Evolutionary conservation across 2,797 vertebrate genomes (phyloP), one percentile per base, ranked within the genome.

Genomic region (Paguma larvata): DNA sequence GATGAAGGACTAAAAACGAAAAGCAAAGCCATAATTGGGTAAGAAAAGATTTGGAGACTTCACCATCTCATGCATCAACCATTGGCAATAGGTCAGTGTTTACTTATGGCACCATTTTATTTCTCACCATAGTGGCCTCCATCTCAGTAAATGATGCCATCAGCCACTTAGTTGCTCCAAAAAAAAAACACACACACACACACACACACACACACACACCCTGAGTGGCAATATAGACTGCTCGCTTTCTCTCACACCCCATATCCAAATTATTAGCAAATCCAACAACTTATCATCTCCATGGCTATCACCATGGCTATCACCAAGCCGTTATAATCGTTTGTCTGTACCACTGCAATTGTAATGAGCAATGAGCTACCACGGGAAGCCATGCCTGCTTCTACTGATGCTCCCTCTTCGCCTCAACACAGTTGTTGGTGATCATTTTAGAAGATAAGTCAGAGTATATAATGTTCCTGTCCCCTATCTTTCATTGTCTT

Each of bases 391-490:
- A 5, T 51, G 46, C 32, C 41, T 62, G 13, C 21, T 51, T 86
- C 48, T 41, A 41, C 21, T 59, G n/a, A 30, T 67, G 18, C 18
- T 79, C 7, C 12, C 30, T 62, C 32, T 14, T 65, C n/a, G 27
- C n/a, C 25, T 68, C 62, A 18, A 73, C 34, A 88, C 7, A 59
- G 32, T 53, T 67, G 19, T 83, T 38, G 32, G 41, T 56, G 32
- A 84, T 85, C 38, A 48, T 91, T 82, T 80, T 23, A 56, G 91
- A 83, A 92, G 25, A 62, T 67, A 72, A 93, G 85, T 72, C 38
- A 63, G 56, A 83, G 91, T 73, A 51, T 16, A 18, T 32, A 25
- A 70, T 73, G 65, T 14, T 30, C 34, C 30, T 73, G 4, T 0
- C 11, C 25, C 59, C 23, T 56, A 53, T 27, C 51, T n/a, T 75